Evolutionary conservation across 1,140 invertebrate genomes (phyloP), one percentile per base, ranked within the genome.

Genomic region (Drosophila sp.): DNA sequence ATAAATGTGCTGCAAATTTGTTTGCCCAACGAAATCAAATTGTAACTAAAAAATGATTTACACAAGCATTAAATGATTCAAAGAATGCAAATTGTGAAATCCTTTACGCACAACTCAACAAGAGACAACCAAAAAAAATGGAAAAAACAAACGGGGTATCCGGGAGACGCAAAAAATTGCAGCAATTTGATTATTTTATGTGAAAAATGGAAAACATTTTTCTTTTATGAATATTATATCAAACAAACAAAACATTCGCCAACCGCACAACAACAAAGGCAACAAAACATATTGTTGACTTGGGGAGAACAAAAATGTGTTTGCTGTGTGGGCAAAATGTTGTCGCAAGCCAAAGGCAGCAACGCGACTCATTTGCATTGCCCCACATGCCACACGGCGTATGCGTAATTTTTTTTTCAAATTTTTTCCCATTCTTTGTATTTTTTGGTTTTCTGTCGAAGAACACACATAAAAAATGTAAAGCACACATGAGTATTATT

Each of bases 181-280:
- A 69, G 79, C 82, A 83, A 83, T 86, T 86, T 87, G 82, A 87
- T 86, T 87, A 86, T 86, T 86, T 79, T 67, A 79, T 73, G 79
- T 86, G 76, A 82, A 82, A 86, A 85, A 60, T 77, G 72, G 41
- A 70, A 86, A 69, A 70, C 66, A 71, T 72, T 69, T 70, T 66
- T 58, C 62, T 75, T 86, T 86, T 87, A 87, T 85, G 75, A 73
- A 81, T 87, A 79, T 85, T 86, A 81, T 79, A 86, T 85, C 70
- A 74, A 81, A 85, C 78, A 85, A 66, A 63, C 79, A 38, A 61
- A 61, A 61, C 35, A 63, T 47, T 35, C 60, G 66, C 73, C 63
- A 63, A 56, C 58, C 50, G 25, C 27, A 38, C 25, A 35, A 38
- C 35, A 55, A 66, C 38, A n/a, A 25, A 8, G 23, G 60, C 66